These are phyloP conservation scores for Picathartes gymnocephalus DNA, from an alignment of 2,113 vertebrate genomes.

Conservation along the genomic window DNA sequence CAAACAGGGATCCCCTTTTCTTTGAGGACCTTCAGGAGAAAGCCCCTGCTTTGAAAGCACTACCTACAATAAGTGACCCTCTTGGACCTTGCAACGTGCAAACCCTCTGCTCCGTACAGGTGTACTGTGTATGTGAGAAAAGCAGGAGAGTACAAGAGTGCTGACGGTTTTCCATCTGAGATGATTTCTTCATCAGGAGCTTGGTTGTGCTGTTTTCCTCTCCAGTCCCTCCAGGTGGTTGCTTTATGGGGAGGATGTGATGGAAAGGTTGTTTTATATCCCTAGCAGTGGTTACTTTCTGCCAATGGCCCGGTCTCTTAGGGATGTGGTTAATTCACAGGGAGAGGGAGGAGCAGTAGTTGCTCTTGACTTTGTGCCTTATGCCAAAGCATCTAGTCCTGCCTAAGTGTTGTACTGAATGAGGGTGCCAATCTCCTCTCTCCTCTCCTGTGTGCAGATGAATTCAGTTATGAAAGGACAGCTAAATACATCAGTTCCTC, in stretches of 20 bases:
- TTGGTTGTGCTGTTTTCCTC: not conserved
- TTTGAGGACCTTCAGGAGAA: not conserved
- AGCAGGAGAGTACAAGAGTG: not conserved
- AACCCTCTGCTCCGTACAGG: not conserved
- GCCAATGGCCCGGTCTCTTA: not conserved
- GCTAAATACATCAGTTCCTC: not conserved
- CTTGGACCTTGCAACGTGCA: not conserved
- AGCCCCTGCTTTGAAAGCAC: not conserved
- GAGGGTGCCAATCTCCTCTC: not conserved
- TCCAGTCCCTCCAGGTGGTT: not conserved
- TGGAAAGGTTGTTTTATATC: not conserved
- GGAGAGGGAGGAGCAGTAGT: not conserved
- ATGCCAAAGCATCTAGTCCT: not conserved
- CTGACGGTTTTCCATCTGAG: not conserved
- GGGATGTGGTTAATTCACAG: not conserved
- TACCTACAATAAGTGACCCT: not conserved
- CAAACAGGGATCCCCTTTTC: not conserved
- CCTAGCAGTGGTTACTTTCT: not conserved
- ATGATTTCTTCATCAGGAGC: not conserved
- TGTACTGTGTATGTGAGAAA: accelerated
- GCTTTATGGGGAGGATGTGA: not conserved
- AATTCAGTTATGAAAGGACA: not conserved
- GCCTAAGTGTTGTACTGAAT: not conserved
- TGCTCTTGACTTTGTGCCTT: not conserved
- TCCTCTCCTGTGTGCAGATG: not conserved